Evolutionary conservation across 35 echinoderm and acorn worm species (phyloP).

Genomic region (Hemicentrotus pulcherrimus): DNA sequence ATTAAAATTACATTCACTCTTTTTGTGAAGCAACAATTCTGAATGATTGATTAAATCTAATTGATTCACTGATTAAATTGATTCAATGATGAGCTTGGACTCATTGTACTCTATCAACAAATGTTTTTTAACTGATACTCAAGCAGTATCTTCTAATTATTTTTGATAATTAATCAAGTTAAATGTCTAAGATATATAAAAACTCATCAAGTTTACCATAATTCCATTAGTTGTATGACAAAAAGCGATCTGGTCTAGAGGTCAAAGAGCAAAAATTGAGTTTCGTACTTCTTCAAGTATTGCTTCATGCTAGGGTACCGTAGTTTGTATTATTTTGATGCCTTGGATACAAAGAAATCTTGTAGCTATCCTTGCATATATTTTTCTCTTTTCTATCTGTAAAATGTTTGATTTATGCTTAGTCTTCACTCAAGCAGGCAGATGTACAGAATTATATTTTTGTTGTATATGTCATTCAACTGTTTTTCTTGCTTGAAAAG

Average conservation of each 20-base stretch:
- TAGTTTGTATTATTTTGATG: not conserved
- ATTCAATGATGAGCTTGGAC: too few species aligned
- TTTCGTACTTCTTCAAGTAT: not conserved
- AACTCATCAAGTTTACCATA: not conserved
- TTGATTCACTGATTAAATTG: not conserved
- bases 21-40: not conserved
- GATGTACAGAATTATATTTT: slow-evolving; percentile 43
- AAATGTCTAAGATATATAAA: not conserved
- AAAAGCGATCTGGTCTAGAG: not conserved
- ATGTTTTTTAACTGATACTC: not conserved
- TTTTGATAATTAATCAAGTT: not conserved
- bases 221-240: not conserved
- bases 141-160: not conserved
- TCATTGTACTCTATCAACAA: too few species aligned
- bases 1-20: not conserved
- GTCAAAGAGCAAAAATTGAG: not conserved
- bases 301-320: not conserved
- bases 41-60: not conserved
- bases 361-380: not conserved
- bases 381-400: not conserved
- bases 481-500: slow-evolving; percentile 33
- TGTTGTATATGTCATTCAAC: slow-evolving; percentile 42
- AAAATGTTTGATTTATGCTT: slow-evolving; percentile 28
- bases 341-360: not conserved
- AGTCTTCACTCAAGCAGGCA: not conserved